These are phyloP conservation scores for Notospermus geniculatus DNA, from an alignment of 1,140 invertebrate genomes.

Conservation along the genomic window DNA sequence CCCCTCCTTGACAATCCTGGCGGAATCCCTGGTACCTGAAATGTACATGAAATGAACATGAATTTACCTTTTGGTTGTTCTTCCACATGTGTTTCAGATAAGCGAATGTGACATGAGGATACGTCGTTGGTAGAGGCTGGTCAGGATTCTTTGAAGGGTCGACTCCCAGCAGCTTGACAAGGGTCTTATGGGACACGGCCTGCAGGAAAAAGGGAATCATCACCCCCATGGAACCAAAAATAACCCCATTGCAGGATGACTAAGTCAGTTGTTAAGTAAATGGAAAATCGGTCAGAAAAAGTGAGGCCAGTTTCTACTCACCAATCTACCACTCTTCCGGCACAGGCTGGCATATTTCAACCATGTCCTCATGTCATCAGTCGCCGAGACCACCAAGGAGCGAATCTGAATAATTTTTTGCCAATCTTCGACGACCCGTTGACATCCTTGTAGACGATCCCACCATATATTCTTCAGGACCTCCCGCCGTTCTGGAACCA, in stretches of 20 bases:
- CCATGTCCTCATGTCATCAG: constrained; percentile 95
- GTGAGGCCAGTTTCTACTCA: constrained; percentile 69
- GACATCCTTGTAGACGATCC: constrained; percentile 91
- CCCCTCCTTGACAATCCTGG: no score
- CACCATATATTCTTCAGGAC: constrained; percentile 93
- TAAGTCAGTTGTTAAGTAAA: neutral
- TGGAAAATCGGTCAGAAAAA: neutral
- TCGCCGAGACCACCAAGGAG: constrained; percentile 88
- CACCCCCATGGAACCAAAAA: no score
- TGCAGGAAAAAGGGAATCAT: constrained; percentile 39
- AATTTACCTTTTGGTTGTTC: constrained; percentile 67
- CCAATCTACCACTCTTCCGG: constrained; percentile 78
- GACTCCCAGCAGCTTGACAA: constrained; percentile 79
- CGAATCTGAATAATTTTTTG: constrained; percentile 86
- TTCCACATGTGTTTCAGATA: constrained; percentile 95
- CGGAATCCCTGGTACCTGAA: no score
- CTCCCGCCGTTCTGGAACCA: constrained; percentile 80
- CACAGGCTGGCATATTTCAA: constrained; percentile 97
- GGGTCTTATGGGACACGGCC: constrained; percentile 84
- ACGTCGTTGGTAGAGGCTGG: constrained; percentile 70
- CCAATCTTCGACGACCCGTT: constrained; percentile 96
- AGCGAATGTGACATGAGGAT: constrained; percentile 84
- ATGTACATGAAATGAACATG: neutral
- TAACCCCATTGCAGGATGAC: constrained; percentile 52
- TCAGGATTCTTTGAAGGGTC: constrained; percentile 73